Evolutionary conservation across 2,113 vertebrate species (phyloP).

Genomic region (Copsychus sechellarum): DNA sequence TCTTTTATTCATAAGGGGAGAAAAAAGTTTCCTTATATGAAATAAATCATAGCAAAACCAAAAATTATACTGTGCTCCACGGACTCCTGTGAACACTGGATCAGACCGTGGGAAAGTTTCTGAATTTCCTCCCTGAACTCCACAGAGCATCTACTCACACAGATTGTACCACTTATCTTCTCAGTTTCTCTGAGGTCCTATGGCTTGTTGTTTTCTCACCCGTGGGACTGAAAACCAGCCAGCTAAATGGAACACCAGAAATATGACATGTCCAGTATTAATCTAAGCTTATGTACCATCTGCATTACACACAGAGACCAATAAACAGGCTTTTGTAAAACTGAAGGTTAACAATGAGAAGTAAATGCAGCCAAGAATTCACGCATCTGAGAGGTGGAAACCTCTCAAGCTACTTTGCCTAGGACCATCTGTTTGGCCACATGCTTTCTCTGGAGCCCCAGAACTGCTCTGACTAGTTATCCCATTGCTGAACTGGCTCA

Average conservation of each 20-base stretch:
- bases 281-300: neutral
- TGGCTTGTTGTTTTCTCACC: neutral
- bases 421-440: conserved; percentile 8
- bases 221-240: neutral
- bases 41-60: neutral
- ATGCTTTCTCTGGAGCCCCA: neutral
- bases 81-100: neutral
- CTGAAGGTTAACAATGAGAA: neutral
- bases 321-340: neutral
- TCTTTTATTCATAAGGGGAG: neutral
- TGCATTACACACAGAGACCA: neutral
- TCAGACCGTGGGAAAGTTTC: neutral
- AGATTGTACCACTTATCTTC: neutral
- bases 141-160: neutral
- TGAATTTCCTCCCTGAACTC: neutral
- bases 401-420: neutral
- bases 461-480: neutral
- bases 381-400: neutral
- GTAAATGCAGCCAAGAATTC: neutral
- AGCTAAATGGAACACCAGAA: neutral
- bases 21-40: neutral
- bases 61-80: neutral
- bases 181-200: neutral
- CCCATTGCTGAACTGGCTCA: neutral
- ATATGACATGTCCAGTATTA: neutral